A percentile compares a stretch with the other conserved stretches of the same genome.
Evolutionary conservation across 2,797 vertebrate species (phyloP).

Genomic region (Coregonus ussuriensis): DNA sequence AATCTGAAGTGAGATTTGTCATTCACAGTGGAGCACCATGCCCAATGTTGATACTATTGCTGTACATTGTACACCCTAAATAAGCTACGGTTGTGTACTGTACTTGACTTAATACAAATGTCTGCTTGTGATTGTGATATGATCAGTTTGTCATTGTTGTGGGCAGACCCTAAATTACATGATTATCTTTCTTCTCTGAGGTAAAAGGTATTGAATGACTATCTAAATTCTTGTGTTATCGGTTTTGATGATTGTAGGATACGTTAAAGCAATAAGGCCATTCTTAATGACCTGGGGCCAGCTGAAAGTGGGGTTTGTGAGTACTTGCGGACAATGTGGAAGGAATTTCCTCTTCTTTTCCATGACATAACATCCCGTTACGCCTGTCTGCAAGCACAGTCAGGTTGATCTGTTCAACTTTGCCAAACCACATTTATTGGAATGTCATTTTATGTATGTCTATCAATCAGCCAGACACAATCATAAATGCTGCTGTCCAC

Average conservation of each 20-base stretch:
- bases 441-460: constrained; percentile 14
- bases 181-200: neutral
- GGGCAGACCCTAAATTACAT: neutral
- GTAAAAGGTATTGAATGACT: neutral
- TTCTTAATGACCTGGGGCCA: constrained; percentile 7
- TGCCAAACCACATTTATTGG: constrained; percentile 16
- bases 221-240: neutral
- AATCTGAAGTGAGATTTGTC: too few relatives aligned
- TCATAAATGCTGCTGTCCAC: constrained; percentile 6
- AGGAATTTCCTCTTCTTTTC: constrained; percentile 44
- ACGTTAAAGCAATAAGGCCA: constrained; percentile 2
- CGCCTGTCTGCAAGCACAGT: constrained; percentile 22
- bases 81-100: too few relatives aligned
- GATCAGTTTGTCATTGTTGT: neutral
- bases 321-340: constrained; percentile 33
- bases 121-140: neutral
- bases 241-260: constrained; percentile 10
- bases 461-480: constrained; percentile 5
- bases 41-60: too few relatives aligned
- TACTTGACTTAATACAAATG: neutral
- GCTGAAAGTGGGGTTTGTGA: constrained; percentile 11
- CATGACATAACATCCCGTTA: constrained; percentile 22
- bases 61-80: neutral
- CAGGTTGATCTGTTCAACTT: constrained; percentile 2
- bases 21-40: too few relatives aligned